Conservation (phyloP, 2,113 vertebrate genomes). For the Alectura lathami region DNA sequence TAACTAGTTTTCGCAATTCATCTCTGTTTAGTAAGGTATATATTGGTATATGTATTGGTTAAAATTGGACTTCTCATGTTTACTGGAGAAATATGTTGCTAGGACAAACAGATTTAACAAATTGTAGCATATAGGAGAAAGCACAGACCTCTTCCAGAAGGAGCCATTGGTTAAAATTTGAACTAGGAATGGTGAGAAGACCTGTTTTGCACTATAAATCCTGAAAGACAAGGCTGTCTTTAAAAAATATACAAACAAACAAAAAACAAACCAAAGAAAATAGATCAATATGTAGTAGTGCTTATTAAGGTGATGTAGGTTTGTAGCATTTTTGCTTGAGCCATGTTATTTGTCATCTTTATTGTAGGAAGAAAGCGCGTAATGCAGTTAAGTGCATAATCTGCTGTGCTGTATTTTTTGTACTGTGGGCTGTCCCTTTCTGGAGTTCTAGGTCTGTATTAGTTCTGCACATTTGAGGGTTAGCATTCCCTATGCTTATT, state of each 20-base stretch:
- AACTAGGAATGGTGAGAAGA: background rate
- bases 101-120: rapidly evolving
- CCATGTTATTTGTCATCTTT: background rate
- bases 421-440: background rate
- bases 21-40: background rate
- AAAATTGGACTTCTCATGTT: background rate
- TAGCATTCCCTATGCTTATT: background rate
- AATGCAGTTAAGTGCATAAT: background rate
- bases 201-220: background rate
- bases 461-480: background rate
- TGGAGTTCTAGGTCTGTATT: background rate
- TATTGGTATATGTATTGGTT: background rate
- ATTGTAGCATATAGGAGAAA: background rate
- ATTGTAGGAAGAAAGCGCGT: background rate
- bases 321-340: background rate
- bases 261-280: background rate
- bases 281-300: background rate
- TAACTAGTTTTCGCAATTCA: background rate
- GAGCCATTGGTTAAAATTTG: background rate
- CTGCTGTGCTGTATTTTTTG: background rate
- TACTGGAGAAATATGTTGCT: background rate
- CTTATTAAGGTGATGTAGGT: background rate
- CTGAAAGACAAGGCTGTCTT: background rate
- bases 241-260: background rate
- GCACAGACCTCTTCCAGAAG: background rate